phyloP scores from a whole-genome alignment of 2,797 vertebrate genomes.

The Leptoclinus maculatus region DNA sequence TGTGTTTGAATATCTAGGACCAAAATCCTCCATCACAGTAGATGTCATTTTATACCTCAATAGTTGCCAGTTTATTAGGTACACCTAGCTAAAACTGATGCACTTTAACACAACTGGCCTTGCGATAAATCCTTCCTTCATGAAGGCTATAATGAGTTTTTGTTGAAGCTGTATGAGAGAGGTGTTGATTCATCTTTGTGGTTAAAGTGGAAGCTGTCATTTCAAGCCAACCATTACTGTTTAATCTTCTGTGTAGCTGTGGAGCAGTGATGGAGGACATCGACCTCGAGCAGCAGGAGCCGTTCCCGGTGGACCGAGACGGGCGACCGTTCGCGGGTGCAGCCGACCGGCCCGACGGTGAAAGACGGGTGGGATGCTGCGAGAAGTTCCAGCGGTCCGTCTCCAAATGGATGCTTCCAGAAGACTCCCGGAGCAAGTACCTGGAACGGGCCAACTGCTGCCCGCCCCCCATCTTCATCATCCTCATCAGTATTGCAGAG shows the following conservation, averaged over 20 bases:
- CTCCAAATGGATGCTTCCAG: constrained; percentile 91
- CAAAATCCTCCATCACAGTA: neutral
- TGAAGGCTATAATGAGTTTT: neutral
- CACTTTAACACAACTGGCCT: neutral
- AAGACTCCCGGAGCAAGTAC: constrained; percentile 77
- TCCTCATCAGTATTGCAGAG: constrained; percentile 89
- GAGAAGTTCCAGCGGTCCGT: constrained; percentile 82
- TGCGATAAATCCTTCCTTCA: neutral
- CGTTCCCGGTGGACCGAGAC: constrained; percentile 56
- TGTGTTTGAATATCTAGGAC: neutral
- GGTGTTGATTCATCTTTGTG: neutral
- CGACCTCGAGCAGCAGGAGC: constrained; percentile 74
- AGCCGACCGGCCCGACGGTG: constrained; percentile 8
- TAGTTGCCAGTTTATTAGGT: neutral
- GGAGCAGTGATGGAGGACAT: constrained; percentile 64
- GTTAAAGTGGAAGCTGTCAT: neutral
- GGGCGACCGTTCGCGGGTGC: neutral
- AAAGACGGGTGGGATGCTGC: constrained; percentile 58
- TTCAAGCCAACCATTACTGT: neutral
- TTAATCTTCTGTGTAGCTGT: neutral
- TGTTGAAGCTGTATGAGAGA: neutral
- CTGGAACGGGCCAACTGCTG: constrained; percentile 89
- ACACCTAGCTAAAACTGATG: neutral
- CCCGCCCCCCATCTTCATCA: constrained; percentile 92
- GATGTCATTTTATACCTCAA: neutral